Percentiles rank a stretch among this genome's conserved stretches.
Evolutionary conservation across 2,797 vertebrate genomes (phyloP).

Genomic region (Chiloscyllium punctatum): DNA sequence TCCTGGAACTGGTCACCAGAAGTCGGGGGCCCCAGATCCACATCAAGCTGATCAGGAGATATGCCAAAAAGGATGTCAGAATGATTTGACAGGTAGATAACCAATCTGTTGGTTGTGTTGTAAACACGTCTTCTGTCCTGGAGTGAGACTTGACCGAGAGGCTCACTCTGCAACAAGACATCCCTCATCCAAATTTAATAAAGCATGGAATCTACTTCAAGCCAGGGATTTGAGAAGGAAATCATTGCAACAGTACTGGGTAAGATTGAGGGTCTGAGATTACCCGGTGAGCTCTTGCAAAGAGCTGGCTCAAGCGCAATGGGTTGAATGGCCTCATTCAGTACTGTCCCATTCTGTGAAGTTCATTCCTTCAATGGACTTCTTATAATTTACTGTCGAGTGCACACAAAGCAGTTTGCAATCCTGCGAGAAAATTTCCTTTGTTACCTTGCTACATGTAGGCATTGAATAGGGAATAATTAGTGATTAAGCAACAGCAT

Average conservation of each 20-base stretch:
- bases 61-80: too few species aligned
- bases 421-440: not conserved
- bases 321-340: not conserved
- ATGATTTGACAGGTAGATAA: too few species aligned
- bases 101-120: too few species aligned
- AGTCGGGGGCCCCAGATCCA: too few species aligned
- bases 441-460: not conserved
- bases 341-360: too few species aligned
- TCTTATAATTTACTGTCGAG: not conserved
- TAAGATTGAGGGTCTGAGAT: not conserved
- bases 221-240: not conserved
- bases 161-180: too few species aligned
- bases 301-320: not conserved
- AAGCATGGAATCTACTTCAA: not conserved
- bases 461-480: not conserved
- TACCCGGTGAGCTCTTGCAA: not conserved
- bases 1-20: too few species aligned
- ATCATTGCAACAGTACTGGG: not conserved
- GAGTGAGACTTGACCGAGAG: too few species aligned
- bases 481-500: not conserved
- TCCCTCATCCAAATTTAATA: too few species aligned
- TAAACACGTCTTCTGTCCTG: too few species aligned
- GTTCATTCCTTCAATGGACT: not conserved
- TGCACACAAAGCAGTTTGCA: not conserved
- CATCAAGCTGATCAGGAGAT: too few species aligned